Percentiles rank a stretch among this genome's conserved stretches.
Evolutionary conservation across 2,797 vertebrate species (phyloP).

Genomic region (Pogonophryne albipinna): DNA sequence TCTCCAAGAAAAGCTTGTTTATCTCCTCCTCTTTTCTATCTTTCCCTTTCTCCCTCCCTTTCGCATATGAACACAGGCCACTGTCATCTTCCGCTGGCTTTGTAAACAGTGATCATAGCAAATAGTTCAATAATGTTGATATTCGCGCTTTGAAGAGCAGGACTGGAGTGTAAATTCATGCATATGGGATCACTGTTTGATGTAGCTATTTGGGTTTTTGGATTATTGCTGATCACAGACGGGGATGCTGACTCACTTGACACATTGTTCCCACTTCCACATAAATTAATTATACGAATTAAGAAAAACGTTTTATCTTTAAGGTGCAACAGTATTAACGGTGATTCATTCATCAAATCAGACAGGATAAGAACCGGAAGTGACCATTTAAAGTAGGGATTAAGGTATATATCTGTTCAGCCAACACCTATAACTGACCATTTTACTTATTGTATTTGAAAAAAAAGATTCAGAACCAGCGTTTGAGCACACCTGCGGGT

Average conservation of each 20-base stretch:
- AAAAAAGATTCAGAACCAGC: no score
- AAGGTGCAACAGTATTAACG: slow-evolving; percentile 5
- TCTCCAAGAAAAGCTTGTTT: slow-evolving; percentile 43
- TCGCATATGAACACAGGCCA: slow-evolving; percentile 55
- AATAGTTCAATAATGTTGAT: slow-evolving; percentile 73
- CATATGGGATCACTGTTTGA: slow-evolving; percentile 65
- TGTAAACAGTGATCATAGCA: slow-evolving; percentile 76
- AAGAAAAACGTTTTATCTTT: slow-evolving; percentile 16
- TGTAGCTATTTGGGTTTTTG: slow-evolving; percentile 43
- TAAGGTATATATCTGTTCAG: no score
- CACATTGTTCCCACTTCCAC: slow-evolving; percentile 31
- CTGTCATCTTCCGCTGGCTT: slow-evolving; percentile 74
- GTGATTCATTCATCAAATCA: slow-evolving; percentile 6
- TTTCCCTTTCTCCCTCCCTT: slow-evolving; percentile 27
- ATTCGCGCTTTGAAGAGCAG: slow-evolving; percentile 70
- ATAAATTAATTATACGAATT: slow-evolving; percentile 43
- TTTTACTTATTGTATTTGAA: no score
- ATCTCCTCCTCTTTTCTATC: slow-evolving; percentile 31
- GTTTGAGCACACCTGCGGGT: no score
- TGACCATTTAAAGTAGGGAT: neutral
- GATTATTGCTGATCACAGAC: slow-evolving; percentile 41
- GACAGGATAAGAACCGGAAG: slow-evolving; percentile 1
- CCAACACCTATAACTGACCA: no score
- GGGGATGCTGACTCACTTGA: slow-evolving; percentile 39
- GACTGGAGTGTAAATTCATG: slow-evolving; percentile 62